Percentiles rank a stretch among this genome's conserved stretches.
These are phyloP conservation scores for Oithona nana DNA, from an alignment of 2,888 invertebrate genomes.

Conservation along the genomic window DNA sequence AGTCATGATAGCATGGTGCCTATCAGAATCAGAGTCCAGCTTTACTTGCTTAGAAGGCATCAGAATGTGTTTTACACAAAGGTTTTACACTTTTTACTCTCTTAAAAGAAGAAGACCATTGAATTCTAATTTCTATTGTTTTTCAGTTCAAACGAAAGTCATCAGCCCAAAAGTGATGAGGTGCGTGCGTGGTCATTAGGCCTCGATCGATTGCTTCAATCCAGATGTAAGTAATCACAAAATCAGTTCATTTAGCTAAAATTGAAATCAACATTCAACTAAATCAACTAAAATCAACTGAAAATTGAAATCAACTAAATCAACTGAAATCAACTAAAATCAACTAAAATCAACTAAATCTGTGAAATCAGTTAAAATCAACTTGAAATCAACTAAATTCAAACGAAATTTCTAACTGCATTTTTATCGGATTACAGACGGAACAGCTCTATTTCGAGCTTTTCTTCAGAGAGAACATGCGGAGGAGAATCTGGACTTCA, in stretches of 20 bases:
- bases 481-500: constrained; percentile 39
- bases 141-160: not conserved
- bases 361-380: no score
- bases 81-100: no score
- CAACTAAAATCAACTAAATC: no score
- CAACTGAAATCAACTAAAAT: no score
- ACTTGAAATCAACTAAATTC: no score
- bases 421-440: constrained; percentile 34
- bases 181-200: not conserved
- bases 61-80: not conserved
- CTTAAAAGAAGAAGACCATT: no score
- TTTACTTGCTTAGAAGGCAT: not conserved
- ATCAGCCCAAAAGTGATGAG: not conserved
- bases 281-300: no score
- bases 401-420: no score
- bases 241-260: no score
- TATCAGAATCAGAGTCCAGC: not conserved
- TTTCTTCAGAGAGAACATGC: constrained; percentile 36
- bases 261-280: no score
- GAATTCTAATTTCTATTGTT: no score
- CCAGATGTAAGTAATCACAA: not conserved
- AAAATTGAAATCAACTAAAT: no score
- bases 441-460: constrained; percentile 34
- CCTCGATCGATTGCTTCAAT: not conserved
- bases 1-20: not conserved